Evolutionary conservation across 2,113 vertebrate species (phyloP).

Genomic region (Tenrec ecaudatus): DNA sequence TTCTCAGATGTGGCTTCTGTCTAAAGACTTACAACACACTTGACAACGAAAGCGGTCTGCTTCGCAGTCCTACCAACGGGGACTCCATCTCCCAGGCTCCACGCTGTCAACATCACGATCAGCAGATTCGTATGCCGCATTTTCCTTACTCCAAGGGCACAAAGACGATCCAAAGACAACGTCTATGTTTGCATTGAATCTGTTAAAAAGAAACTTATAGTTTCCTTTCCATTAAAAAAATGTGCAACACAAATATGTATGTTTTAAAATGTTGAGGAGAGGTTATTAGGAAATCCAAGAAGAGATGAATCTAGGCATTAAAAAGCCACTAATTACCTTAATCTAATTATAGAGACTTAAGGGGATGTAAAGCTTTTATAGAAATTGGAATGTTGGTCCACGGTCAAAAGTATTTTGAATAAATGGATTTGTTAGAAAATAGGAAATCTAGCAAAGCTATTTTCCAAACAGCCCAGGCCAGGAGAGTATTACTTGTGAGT

Average conservation of each 20-base stretch:
- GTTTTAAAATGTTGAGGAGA: neutral
- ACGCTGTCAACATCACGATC: neutral
- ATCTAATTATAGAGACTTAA: neutral
- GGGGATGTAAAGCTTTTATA: slow-evolving; percentile 10
- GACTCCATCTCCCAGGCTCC: neutral
- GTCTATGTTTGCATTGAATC: slow-evolving; percentile 46
- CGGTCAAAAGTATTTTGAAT: neutral
- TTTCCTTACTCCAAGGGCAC: neutral
- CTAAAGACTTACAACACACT: slow-evolving; percentile 63
- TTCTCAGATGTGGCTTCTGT: slow-evolving; percentile 70
- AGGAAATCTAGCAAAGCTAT: neutral
- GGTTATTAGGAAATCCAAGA: neutral
- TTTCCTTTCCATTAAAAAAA: slow-evolving; percentile 23
- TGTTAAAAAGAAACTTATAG: slow-evolving; percentile 40
- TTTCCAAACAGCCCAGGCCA: neutral
- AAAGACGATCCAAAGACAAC: neutral
- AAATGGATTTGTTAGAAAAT: slow-evolving; percentile 10
- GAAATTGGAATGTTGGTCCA: neutral
- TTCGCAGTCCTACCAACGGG: neutral
- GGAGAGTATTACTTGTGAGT: neutral
- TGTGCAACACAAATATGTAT: neutral
- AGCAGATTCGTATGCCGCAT: rapidly evolving
- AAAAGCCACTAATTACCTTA: slow-evolving; percentile 24
- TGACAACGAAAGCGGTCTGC: neutral
- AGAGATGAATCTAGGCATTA: slow-evolving; percentile 15